A percentile compares a stretch with the other conserved stretches of the same genome.
Conservation (phyloP, 1,140 invertebrate genomes). For the Sinella curviseta region DNA sequence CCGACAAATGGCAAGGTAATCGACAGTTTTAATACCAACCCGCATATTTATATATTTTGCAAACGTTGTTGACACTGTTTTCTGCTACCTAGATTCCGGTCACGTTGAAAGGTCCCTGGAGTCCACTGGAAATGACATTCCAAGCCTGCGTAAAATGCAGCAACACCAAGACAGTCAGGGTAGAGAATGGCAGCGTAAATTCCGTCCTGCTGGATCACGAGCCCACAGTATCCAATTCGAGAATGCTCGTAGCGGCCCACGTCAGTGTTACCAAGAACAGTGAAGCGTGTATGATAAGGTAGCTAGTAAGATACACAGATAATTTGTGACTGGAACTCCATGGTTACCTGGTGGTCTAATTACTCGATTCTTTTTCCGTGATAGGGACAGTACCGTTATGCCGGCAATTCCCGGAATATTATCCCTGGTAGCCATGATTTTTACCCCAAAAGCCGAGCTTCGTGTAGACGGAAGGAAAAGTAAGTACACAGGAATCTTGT, state of each 20-base stretch:
- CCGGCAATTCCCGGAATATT: slow-evolving; percentile 80
- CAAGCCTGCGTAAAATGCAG: slow-evolving; percentile 62
- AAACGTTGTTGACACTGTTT: not conserved
- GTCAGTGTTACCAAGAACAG: slow-evolving; percentile 37
- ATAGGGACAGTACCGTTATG: slow-evolving; percentile 80
- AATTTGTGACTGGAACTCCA: too few species aligned
- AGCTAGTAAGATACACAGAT: too few species aligned
- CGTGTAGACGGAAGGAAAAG: slow-evolving; percentile 60
- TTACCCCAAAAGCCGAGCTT: slow-evolving; percentile 77
- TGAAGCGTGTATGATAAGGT: slow-evolving; percentile 40
- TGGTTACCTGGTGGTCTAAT: too few species aligned
- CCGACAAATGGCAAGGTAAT: not conserved
- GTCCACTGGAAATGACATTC: slow-evolving; percentile 74
- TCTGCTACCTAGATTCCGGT: slow-evolving; percentile 49
- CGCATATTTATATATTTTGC: not conserved
- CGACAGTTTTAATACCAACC: too few species aligned
- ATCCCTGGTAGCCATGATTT: slow-evolving; percentile 72
- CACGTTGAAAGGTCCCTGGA: slow-evolving; percentile 67
- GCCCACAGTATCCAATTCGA: slow-evolving; percentile 63
- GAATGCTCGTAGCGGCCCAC: slow-evolving; percentile 40
- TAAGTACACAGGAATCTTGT: slow-evolving; percentile 72
- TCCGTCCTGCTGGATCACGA: slow-evolving; percentile 78
- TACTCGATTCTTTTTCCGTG: too few species aligned
- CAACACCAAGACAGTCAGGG: slow-evolving; percentile 59
- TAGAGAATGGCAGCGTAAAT: slow-evolving; percentile 80